phyloP scores from a whole-genome alignment of 2,113 vertebrate genomes.

The Felis chaus region DNA sequence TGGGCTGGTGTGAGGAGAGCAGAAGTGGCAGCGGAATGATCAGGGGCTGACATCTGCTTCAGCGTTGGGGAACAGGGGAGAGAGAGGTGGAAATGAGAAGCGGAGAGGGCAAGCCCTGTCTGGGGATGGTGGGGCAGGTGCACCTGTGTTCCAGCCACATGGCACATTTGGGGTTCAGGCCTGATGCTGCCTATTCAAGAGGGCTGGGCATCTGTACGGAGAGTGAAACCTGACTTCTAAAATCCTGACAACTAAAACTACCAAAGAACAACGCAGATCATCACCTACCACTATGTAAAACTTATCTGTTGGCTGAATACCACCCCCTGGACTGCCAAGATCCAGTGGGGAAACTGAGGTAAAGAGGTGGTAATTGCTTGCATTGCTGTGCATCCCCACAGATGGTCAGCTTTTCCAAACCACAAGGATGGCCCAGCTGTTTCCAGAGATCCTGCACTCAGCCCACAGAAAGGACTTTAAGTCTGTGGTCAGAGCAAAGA shows the following conservation, averaged over 20 bases:
- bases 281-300: not conserved
- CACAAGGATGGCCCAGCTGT: not conserved
- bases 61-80: not conserved
- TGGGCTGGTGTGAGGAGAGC: not conserved
- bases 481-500: not conserved
- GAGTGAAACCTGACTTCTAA: not conserved
- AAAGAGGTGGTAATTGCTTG: not conserved
- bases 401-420: not conserved
- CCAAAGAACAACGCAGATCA: not conserved
- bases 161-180: not conserved
- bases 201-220: not conserved
- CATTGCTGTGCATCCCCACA: not conserved
- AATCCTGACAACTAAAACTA: not conserved
- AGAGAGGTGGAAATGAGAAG: not conserved
- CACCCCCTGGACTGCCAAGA: not conserved
- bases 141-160: not conserved
- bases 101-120: not conserved
- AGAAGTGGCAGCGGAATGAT: not conserved
- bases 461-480: not conserved
- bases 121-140: not conserved
- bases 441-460: not conserved
- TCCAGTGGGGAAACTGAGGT: not conserved
- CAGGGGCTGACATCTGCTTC: too few relatives aligned
- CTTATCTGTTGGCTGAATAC: not conserved
- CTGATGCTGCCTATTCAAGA: not conserved